Percentiles rank a stretch among this genome's conserved stretches.
phyloP scores from a whole-genome alignment of 2,113 vertebrate species.

The Henicopernis longicauda region DNA sequence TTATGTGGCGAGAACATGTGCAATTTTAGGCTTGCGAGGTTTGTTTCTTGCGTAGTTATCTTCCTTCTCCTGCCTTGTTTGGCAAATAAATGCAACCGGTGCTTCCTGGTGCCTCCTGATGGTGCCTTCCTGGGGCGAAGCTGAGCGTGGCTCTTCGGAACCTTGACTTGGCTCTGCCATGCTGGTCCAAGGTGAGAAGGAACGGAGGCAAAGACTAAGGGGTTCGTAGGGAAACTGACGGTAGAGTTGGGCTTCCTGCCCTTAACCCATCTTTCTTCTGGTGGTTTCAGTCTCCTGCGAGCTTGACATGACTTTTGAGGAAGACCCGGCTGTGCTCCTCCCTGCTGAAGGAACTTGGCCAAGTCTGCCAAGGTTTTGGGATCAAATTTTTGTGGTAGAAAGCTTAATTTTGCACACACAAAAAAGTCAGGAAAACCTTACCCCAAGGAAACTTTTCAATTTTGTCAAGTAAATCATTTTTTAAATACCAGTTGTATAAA shows the following conservation, averaged over 20 bases:
- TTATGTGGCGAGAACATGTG: background rate
- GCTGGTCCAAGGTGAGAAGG: background rate
- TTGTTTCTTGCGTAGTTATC: background rate
- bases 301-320: background rate
- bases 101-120: background rate
- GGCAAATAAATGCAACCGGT: background rate
- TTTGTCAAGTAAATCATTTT: background rate
- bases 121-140: background rate
- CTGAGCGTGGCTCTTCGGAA: background rate
- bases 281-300: background rate
- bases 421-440: background rate
- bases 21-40: background rate
- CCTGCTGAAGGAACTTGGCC: background rate
- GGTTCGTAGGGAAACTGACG: background rate
- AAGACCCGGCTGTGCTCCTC: background rate
- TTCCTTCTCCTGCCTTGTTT: background rate
- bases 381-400: background rate
- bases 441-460: background rate
- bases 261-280: background rate
- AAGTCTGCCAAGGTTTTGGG: background rate
- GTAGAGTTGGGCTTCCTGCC: background rate
- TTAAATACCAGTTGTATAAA: background rate
- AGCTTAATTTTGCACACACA: background rate
- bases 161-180: background rate
- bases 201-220: background rate